A percentile compares a stretch with the other conserved stretches of the same genome.
Evolutionary conservation across 2,113 vertebrate species (phyloP).

Genomic region (Girardinichthys multiradiatus): DNA sequence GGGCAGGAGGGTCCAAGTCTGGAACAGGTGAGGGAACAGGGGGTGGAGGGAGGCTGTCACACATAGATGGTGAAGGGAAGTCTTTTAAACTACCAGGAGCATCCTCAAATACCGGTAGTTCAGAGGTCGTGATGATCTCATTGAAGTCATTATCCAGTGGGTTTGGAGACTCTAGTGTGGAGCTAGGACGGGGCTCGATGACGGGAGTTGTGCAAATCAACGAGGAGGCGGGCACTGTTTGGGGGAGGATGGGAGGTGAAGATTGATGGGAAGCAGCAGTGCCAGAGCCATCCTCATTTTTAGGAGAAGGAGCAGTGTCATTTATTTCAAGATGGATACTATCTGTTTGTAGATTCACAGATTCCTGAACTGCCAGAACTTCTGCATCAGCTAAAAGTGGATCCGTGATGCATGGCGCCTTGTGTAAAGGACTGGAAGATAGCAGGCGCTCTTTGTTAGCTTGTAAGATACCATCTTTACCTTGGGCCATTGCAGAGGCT

Average conservation of each 20-base stretch:
- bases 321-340: conserved; percentile 12
- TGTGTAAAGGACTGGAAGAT: conserved; percentile 67
- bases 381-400: conserved; percentile 56
- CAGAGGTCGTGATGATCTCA: background rate
- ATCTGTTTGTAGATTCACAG: conserved; percentile 4
- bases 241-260: conserved; percentile 13
- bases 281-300: background rate
- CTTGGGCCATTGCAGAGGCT: conserved; percentile 4
- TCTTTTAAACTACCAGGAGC: background rate
- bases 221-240: conserved; percentile 33
- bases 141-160: conserved; percentile 5
- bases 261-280: conserved; percentile 28
- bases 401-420: conserved; percentile 49
- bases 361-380: conserved; percentile 26
- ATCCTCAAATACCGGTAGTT: conserved; percentile 22
- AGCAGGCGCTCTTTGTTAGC: conserved; percentile 56
- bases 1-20: conserved; percentile 21
- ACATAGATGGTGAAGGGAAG: conserved; percentile 36
- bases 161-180: conserved; percentile 51
- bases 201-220: conserved; percentile 60
- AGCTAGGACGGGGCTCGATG: conserved; percentile 56
- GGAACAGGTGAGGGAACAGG: conserved; percentile 29
- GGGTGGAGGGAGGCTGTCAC: conserved; percentile 23
- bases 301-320: conserved; percentile 7
- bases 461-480: conserved; percentile 29